These are phyloP conservation scores for Oscheius sp. DNA, from an alignment of 2,888 invertebrate species.

Conservation along the genomic window DNA sequence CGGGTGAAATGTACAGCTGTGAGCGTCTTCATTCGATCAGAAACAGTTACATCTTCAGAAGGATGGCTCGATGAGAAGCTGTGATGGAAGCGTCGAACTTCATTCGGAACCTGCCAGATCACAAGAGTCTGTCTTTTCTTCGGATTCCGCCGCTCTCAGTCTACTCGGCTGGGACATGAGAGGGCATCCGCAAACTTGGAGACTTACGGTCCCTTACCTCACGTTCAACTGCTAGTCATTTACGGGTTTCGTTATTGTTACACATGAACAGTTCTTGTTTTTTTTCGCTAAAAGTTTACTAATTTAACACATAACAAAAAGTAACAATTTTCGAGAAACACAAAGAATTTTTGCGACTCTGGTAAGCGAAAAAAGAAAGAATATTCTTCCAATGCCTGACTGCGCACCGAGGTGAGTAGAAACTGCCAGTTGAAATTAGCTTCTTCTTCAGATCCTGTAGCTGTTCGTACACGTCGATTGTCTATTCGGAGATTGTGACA, in stretches of 20 bases:
- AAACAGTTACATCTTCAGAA: conserved; percentile 44
- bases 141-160: conserved; percentile 52
- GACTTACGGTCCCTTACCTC: conserved; percentile 68
- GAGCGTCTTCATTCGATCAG: neutral
- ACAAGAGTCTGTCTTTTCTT: conserved; percentile 62
- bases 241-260: conserved; percentile 13
- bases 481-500: neutral
- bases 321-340: neutral
- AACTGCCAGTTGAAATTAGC: too few relatives aligned
- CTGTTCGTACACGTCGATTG: conserved; percentile 23
- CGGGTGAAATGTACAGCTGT: conserved; percentile 51
- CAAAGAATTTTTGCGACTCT: too few relatives aligned
- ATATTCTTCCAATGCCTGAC: neutral
- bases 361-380: too few relatives aligned
- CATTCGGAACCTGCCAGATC: conserved; percentile 61
- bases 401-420: neutral
- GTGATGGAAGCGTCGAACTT: conserved; percentile 56
- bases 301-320: neutral
- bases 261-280: neutral
- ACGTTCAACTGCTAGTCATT: conserved; percentile 62
- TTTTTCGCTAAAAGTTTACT: neutral
- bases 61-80: conserved; percentile 55
- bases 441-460: conserved; percentile 3
- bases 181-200: conserved; percentile 68
- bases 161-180: conserved; percentile 71